These are phyloP conservation scores for Limnephilus lunatus DNA, from an alignment of 2,888 invertebrate species.

Conservation along the genomic window DNA sequence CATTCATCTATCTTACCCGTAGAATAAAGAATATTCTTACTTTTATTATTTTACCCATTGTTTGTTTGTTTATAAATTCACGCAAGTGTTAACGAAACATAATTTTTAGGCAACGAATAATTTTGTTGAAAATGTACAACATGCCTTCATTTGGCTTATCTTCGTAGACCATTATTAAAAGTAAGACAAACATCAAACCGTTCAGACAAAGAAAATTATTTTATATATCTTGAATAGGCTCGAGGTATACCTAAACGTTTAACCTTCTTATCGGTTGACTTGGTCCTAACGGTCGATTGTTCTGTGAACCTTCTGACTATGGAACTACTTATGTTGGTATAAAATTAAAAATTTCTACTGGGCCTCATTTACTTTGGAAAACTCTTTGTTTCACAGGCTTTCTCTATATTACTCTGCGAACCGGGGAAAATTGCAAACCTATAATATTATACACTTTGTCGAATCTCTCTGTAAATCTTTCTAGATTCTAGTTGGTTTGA, in stretches of 20 bases:
- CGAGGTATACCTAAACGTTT: not conserved
- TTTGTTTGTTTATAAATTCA: not conserved
- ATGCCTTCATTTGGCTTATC: not conserved
- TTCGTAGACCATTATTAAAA: not conserved
- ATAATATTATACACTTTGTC: not conserved
- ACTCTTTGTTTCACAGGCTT: not conserved
- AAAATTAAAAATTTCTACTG: not conserved
- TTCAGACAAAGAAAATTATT: not conserved
- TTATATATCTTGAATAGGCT: not conserved
- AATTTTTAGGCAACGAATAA: not conserved
- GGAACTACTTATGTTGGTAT: not conserved
- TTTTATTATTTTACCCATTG: not conserved
- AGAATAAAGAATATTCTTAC: no score
- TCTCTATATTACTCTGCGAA: not conserved
- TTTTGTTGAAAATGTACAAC: not conserved
- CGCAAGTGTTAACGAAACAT: not conserved
- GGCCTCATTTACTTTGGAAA: not conserved
- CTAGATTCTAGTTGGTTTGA: not conserved
- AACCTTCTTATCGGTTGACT: not conserved
- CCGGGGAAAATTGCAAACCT: not conserved
- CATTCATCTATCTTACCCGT: no score
- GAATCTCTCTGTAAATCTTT: not conserved
- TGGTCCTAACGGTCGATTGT: constrained; percentile 2
- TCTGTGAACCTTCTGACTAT: not conserved
- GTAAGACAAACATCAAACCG: not conserved